These are phyloP conservation scores for Pogonognathellus flavescens DNA, from an alignment of 1,140 invertebrate species.

Conservation along the genomic window DNA sequence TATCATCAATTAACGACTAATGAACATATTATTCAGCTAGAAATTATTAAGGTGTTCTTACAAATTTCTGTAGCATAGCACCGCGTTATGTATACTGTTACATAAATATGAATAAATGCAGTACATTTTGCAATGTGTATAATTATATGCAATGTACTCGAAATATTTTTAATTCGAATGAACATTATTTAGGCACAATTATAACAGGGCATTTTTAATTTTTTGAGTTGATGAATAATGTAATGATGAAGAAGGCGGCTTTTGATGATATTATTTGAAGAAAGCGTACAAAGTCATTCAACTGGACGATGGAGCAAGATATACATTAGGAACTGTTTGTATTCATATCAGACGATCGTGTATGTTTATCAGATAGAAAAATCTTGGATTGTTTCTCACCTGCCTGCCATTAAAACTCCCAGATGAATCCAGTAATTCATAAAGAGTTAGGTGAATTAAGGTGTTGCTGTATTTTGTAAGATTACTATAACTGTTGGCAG, in stretches of 20 bases:
- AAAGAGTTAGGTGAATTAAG: constrained; percentile 10
- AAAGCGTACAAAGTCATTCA: not conserved
- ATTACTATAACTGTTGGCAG: too few relatives aligned
- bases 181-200: too few relatives aligned
- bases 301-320: constrained; percentile 1
- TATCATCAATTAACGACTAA: constrained; percentile 34
- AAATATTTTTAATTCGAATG: too few relatives aligned
- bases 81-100: too few relatives aligned
- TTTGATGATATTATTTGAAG: too few relatives aligned
- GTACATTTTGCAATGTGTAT: too few relatives aligned
- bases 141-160: too few relatives aligned
- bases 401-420: not conserved
- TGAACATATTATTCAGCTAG: constrained; percentile 10
- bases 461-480: not conserved
- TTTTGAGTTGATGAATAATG: too few relatives aligned
- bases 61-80: too few relatives aligned
- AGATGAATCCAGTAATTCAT: not conserved
- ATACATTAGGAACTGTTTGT: constrained; percentile 16
- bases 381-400: constrained; percentile 13
- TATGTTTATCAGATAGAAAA: constrained; percentile 20
- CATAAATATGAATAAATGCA: too few relatives aligned
- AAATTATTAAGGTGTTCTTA: not conserved
- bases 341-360: constrained; percentile 19
- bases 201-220: too few relatives aligned
- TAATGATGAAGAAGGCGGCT: too few relatives aligned